Evolutionary conservation across 2,797 vertebrate species (phyloP).

Genomic region (Apodemus agrarius): DNA sequence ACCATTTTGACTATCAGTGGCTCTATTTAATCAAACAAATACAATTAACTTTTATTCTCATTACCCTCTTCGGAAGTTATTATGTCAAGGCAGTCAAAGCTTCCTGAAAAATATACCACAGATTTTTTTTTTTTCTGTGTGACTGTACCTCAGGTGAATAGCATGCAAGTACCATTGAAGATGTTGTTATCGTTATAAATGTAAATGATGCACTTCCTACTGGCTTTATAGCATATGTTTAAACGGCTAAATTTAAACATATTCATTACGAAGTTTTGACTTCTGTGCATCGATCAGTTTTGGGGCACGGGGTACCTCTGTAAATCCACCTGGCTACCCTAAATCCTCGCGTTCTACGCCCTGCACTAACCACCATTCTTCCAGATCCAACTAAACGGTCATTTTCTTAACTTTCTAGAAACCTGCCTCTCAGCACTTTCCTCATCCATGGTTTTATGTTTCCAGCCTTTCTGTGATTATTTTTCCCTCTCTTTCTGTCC

Average conservation of each 20-base stretch:
- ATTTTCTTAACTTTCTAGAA: constrained; percentile 45
- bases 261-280: constrained; percentile 12
- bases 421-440: constrained; percentile 3
- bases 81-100: background rate
- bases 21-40: background rate
- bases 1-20: background rate
- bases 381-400: constrained; percentile 63
- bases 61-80: background rate
- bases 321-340: background rate
- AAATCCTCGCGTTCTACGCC: constrained; percentile 25
- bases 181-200: background rate
- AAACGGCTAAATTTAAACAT: constrained; percentile 19
- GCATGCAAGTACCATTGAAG: background rate
- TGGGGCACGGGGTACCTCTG: background rate
- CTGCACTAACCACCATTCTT: constrained; percentile 72
- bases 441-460: constrained; percentile 39
- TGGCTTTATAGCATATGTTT: background rate
- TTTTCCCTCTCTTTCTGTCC: constrained; percentile 84
- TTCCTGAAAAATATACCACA: background rate
- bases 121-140: background rate
- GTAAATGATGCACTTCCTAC: background rate
- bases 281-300: background rate
- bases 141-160: background rate
- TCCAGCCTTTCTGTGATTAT: constrained; percentile 82
- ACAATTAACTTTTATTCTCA: background rate